These are phyloP conservation scores for Cephus pulcher DNA, from an alignment of 2,888 invertebrate genomes.

Conservation along the genomic window DNA sequence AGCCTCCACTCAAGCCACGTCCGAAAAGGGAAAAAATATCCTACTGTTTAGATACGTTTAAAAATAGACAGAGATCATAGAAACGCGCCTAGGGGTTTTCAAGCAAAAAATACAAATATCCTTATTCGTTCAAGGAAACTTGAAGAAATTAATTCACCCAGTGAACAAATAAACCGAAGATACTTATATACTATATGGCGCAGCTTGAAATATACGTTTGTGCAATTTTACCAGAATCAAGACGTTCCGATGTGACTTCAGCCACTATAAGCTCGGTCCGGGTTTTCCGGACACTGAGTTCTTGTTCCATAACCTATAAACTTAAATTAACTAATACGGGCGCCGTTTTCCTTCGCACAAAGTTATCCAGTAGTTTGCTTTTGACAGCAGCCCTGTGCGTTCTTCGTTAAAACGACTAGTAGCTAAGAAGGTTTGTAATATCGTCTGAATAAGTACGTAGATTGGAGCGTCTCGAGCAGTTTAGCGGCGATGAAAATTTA, in stretches of 20 bases:
- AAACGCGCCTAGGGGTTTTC: background rate
- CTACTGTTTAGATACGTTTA: constrained; percentile 2
- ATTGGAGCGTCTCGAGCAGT: background rate
- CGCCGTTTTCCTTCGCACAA: background rate
- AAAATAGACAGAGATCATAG: background rate
- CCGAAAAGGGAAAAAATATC: constrained; percentile 3
- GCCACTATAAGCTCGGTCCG: background rate
- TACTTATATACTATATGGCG: background rate
- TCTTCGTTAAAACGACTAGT: background rate
- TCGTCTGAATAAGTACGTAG: background rate
- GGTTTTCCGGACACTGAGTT: background rate
- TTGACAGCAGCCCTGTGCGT: background rate
- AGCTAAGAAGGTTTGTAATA: background rate
- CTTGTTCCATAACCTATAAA: background rate
- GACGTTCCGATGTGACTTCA: background rate
- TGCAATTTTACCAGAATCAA: background rate
- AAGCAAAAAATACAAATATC: background rate
- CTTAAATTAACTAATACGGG: background rate
- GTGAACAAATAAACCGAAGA: background rate
- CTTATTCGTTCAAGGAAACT: background rate
- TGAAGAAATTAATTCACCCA: background rate
- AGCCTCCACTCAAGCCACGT: constrained; percentile 7
- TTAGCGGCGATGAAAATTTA: background rate
- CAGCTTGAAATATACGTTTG: background rate
- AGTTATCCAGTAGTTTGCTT: background rate